Base-by-base conservation (phyloP, 1,140 invertebrate genomes). In the Atta colombica region DNA sequence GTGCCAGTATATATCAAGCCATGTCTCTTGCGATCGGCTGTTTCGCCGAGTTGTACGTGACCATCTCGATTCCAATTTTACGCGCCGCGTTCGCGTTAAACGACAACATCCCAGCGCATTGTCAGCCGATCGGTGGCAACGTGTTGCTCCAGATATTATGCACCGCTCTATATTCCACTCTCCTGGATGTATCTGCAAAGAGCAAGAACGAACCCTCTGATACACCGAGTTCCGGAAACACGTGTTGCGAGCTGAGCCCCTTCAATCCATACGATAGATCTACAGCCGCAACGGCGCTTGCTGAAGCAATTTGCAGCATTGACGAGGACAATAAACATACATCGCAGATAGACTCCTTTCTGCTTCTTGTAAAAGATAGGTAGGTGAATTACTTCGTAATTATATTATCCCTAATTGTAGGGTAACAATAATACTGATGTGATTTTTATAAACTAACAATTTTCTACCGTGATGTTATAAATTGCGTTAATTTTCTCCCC, bases 271-370 rank as follows among this genome's bases (percentile, higher is more conserved):
- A 89, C 3, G 89, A 94, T 31, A 80, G 74, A 74, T 85, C 90
- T 7, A 82, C 90, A 1, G 87, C 92, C 0, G 91, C 96, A 84
- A 91, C 96, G 18, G 96, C 97, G 0, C 93, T 98, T 0, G 97
- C 97, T 0, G 98, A 98, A 93, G 96, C 97, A 0, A 95, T 98
- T 14, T 98, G 97, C 90, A 97, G 96, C n/a, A 96, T 97, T 49
- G 97, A 98, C 91, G 97, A 97, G 88, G 97, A 97, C 66, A 96
- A 97, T 89, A 97, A 97, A 88, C 97, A 98, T 82, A 97, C 97
- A 0, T 96, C 96, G 72, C 96, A 97, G 89, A 97, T 98, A 68
- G 95, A 96, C 2, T 93, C 96, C 51, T 96, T 98, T 8, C 91
- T 97, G 18, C 93, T 94, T 25, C 95, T 96, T 75, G 95, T 96